Evolutionary conservation across 2,888 invertebrate species (phyloP).

Genomic region (Eubasilissa splendida): DNA sequence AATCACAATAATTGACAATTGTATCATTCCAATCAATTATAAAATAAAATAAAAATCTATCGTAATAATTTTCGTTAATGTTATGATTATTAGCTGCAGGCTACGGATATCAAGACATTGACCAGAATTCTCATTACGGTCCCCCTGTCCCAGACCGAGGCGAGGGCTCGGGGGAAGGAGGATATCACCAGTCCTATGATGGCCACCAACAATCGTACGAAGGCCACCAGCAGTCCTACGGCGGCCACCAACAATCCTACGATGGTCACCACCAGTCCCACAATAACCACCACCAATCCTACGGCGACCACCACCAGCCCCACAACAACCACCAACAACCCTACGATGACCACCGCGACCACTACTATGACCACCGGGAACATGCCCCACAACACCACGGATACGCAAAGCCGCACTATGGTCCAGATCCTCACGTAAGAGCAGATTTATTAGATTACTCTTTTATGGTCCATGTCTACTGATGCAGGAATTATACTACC

Average conservation of each 20-base stretch:
- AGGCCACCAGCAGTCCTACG: constrained; percentile 59
- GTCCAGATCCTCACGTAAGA: constrained; percentile 46
- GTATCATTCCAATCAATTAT: too few relatives aligned
- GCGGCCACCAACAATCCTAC: constrained; percentile 60
- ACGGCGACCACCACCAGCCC: constrained; percentile 58
- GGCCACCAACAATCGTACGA: background rate
- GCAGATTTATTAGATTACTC: background rate
- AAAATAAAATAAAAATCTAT: too few relatives aligned
- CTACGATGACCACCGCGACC: constrained; percentile 43
- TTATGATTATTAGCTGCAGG: constrained; percentile 60
- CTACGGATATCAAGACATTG: constrained; percentile 65
- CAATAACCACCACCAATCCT: background rate
- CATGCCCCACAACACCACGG: constrained; percentile 34
- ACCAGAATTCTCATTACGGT: constrained; percentile 64
- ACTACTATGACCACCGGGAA: constrained; percentile 52
- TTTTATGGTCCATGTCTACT: background rate
- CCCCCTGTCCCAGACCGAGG: constrained; percentile 48
- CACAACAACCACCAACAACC: constrained; percentile 61
- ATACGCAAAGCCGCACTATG: constrained; percentile 28
- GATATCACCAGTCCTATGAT: background rate
- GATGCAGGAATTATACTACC: too few relatives aligned
- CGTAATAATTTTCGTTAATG: too few relatives aligned
- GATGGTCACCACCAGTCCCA: constrained; percentile 38
- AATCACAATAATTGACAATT: too few relatives aligned
- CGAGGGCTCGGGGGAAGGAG: constrained; percentile 53